Conservation (phyloP, 2,888 invertebrate genomes). For the Lamellibrachia columna region DNA sequence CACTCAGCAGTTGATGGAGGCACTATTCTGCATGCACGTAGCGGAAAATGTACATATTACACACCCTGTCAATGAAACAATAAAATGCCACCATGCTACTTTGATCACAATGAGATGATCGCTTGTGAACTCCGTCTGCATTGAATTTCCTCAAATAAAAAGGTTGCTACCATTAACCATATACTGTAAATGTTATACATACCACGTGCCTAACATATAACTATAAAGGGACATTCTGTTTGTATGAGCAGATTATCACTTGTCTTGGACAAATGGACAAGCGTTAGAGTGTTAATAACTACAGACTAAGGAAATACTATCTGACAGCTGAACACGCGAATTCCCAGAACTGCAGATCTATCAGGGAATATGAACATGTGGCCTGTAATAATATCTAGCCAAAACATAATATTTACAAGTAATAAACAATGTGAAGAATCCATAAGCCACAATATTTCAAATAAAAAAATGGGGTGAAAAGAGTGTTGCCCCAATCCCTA, state of each 20-base stretch:
- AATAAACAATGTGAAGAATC: background rate
- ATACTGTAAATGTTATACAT: background rate
- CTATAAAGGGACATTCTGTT: too few species aligned
- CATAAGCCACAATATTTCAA: background rate
- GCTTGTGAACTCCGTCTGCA: too few species aligned
- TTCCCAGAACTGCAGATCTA: background rate
- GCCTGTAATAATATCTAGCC: background rate
- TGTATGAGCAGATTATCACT: too few species aligned
- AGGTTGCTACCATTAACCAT: too few species aligned
- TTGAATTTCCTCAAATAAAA: too few species aligned
- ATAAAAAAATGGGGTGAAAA: background rate
- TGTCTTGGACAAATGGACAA: too few species aligned
- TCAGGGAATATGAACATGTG: background rate
- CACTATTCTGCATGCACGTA: too few species aligned
- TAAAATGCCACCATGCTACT: too few species aligned
- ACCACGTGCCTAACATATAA: background rate
- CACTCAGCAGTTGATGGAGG: too few species aligned
- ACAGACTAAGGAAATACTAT: background rate
- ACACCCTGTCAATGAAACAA: too few species aligned
- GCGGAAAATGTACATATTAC: too few species aligned
- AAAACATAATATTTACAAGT: background rate
- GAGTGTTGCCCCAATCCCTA: background rate
- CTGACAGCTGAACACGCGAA: background rate
- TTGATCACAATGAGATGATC: too few species aligned
- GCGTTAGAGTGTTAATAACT: background rate